These are phyloP conservation scores for Climacteris rufus DNA, from an alignment of 2,113 vertebrate species.

Conservation along the genomic window DNA sequence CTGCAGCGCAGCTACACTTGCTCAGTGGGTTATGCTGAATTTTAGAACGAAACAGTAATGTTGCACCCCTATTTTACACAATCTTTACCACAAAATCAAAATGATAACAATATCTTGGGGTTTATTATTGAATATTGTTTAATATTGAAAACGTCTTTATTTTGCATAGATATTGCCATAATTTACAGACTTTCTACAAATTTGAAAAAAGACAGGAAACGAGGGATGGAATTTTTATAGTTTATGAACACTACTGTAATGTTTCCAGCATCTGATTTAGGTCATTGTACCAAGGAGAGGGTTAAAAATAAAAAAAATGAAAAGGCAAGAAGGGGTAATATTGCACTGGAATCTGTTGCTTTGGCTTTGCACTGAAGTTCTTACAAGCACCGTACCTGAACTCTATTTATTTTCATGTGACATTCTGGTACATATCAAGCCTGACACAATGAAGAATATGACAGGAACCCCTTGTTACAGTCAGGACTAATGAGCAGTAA, in stretches of 20 bases:
- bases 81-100: neutral
- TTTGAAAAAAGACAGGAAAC: neutral
- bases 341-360: neutral
- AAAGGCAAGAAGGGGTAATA: too few species aligned
- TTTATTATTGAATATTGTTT: neutral
- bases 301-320: neutral
- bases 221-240: neutral
- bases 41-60: neutral
- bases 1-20: too few species aligned
- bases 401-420: neutral
- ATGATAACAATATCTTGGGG: fast-evolving
- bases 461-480: neutral
- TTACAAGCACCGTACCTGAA: neutral
- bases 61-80: neutral
- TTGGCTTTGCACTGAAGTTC: neutral
- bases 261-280: neutral
- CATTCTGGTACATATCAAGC: neutral
- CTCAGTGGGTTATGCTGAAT: neutral
- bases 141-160: neutral
- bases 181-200: neutral
- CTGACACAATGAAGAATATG: neutral
- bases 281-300: neutral
- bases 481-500: neutral
- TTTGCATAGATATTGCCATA: neutral
- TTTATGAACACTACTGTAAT: neutral